These are phyloP conservation scores for Rhodophaea formosa DNA, from an alignment of 2,888 invertebrate genomes.

Conservation along the genomic window DNA sequence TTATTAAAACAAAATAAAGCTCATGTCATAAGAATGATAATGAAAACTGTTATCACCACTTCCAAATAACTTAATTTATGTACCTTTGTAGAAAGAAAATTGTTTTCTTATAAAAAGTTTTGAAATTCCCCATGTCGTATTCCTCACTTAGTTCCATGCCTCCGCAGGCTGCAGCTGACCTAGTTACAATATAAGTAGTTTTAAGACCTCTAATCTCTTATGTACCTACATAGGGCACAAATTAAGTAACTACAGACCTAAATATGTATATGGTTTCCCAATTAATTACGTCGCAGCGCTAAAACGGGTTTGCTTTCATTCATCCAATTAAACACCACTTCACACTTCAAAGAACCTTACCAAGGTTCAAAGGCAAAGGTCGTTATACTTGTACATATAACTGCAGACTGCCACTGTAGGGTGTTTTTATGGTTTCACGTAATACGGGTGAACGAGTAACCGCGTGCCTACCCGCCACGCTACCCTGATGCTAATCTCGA, in stretches of 20 bases:
- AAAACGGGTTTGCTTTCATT: background rate
- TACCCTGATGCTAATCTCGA: slow-evolving; percentile 29
- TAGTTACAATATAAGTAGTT: too few relatives aligned
- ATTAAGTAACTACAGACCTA: background rate
- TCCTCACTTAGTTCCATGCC: too few relatives aligned
- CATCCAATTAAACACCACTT: slow-evolving; percentile 1
- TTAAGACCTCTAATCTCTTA: too few relatives aligned
- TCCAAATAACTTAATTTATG: too few relatives aligned
- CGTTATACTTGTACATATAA: background rate
- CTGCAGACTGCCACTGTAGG: slow-evolving; percentile 21
- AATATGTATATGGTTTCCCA: background rate
- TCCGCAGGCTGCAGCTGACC: too few relatives aligned
- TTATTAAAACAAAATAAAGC: too few relatives aligned
- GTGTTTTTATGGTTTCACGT: slow-evolving; percentile 53
- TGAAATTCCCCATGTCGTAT: too few relatives aligned
- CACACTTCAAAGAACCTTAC: background rate
- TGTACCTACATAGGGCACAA: too few relatives aligned
- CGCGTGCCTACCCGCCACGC: slow-evolving; percentile 27
- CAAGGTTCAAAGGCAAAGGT: slow-evolving; percentile 7
- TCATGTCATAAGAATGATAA: too few relatives aligned
- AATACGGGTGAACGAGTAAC: slow-evolving; percentile 33
- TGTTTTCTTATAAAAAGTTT: too few relatives aligned
- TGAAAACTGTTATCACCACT: too few relatives aligned
- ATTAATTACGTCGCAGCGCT: background rate
- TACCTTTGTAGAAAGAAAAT: too few relatives aligned